Evolutionary conservation across 2,113 vertebrate genomes (phyloP).

Genomic region (Cranoglanis bouderius): DNA sequence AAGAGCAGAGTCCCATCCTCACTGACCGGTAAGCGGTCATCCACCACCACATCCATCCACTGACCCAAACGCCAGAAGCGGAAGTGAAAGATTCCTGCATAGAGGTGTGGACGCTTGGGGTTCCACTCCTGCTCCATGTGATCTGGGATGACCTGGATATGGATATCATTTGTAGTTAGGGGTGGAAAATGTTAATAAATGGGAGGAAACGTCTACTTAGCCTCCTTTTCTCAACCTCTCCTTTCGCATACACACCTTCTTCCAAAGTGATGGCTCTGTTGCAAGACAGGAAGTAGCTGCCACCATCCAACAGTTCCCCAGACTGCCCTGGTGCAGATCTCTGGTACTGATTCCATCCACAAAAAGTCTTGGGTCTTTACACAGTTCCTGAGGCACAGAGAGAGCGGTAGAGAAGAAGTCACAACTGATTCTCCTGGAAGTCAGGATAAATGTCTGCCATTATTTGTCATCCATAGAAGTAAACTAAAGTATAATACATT

Average conservation of each 20-base stretch:
- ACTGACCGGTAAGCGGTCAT: slow-evolving; percentile 77
- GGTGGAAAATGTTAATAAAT: background rate
- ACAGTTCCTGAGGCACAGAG: slow-evolving; percentile 68
- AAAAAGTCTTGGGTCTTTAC: slow-evolving; percentile 78
- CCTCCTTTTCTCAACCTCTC: background rate
- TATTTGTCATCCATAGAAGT: background rate
- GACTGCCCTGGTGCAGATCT: slow-evolving; percentile 81
- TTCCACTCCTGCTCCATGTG: slow-evolving; percentile 80
- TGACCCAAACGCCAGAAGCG: slow-evolving; percentile 78
- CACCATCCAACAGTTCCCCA: slow-evolving; percentile 86
- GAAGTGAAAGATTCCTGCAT: slow-evolving; percentile 81
- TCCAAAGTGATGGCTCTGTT: slow-evolving; percentile 78
- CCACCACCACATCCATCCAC: slow-evolving; percentile 80
- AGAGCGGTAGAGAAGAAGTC: background rate
- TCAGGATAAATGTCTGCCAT: background rate
- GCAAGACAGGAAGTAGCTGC: slow-evolving; percentile 80
- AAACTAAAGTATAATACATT: background rate
- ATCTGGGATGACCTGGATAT: slow-evolving; percentile 77
- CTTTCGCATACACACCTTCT: slow-evolving; percentile 64
- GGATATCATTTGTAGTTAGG: background rate
- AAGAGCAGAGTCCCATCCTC: slow-evolving; percentile 75
- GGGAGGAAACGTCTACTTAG: background rate
- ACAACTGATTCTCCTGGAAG: background rate
- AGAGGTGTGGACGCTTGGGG: slow-evolving; percentile 66
- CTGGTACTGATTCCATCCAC: slow-evolving; percentile 81